Base-by-base conservation (phyloP, 2,888 invertebrate species). In the Eilema sororculum region DNA sequence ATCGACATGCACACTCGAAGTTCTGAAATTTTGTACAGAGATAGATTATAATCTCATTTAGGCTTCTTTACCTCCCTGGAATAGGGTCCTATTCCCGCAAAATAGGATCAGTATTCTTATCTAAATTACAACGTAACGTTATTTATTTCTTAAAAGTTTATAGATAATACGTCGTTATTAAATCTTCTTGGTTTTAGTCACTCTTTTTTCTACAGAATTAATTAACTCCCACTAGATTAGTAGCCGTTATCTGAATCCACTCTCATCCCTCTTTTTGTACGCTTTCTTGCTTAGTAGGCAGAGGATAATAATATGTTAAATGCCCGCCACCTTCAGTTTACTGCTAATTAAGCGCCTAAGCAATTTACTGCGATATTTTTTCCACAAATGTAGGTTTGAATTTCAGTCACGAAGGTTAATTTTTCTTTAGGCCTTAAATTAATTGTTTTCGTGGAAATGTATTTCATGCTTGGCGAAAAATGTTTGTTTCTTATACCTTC, bases 351-450 rank as follows among this genome's bases (percentile, higher is more conserved):
- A 52, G 52, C 37, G 59, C 60, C 64, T 75, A 57, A 74, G 68
- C 69, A 74, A 75, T 65, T 74, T 62, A 61, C 12, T 1, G 25
- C 64, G 64, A 37, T 52, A 59, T 70, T 70, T 59, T 62, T 33
- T 60, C 62, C 37, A 58, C 12, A 58, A 58, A 58, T 28, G 20
- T 52, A 28, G 8, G 25, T 58, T 25, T 16, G 58, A 58, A 77
- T 59, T 71, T 69, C 60, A 69, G 78, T 79, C 74, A 74, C 77
- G 79, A 77, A 67, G 16, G 65, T 63, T 60, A 56, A 58, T 68
- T 71, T 71, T 73, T 64, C n/a, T 22, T 46, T 13, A 25, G 25
- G 16, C 16, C 58, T 58, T 25, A 58, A 25, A 58, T 13, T 16
- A 25, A 58, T 28, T 58, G 24, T 28, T 58, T 58, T 25, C 25